Conservation (phyloP, 2,888 invertebrate genomes). For the Deroplatys truncata region DNA sequence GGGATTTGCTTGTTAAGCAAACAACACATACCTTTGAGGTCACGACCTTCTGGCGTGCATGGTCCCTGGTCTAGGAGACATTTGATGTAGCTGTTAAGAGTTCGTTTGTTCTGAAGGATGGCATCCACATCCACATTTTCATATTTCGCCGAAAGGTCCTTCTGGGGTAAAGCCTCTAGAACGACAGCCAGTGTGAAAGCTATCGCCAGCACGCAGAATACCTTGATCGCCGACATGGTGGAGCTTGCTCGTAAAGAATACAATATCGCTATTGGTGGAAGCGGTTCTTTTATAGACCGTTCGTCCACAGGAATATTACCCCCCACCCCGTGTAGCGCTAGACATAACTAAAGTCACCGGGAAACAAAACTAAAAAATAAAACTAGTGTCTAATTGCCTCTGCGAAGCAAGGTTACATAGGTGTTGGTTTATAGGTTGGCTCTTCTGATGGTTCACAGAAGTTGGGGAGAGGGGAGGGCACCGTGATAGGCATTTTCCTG, state of each 20-base stretch:
- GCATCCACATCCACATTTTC: constrained; percentile 52
- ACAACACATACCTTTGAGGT: constrained; percentile 54
- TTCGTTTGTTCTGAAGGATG: constrained; percentile 52
- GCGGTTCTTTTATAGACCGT: not conserved
- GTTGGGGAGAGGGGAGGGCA: not conserved
- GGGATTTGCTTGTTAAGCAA: too few species aligned
- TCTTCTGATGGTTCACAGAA: not conserved
- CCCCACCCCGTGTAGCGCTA: not conserved
- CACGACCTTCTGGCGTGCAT: constrained; percentile 56
- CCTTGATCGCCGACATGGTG: not conserved
- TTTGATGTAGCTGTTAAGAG: constrained; percentile 56
- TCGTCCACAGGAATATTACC: not conserved
- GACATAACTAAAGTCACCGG: too few species aligned
- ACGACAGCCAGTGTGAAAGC: not conserved
- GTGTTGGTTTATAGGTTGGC: not conserved
- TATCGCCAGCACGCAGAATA: not conserved
- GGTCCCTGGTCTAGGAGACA: constrained; percentile 59
- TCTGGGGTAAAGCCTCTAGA: not conserved
- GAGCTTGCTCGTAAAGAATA: not conserved
- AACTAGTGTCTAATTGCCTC: not conserved
- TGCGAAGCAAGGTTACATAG: not conserved
- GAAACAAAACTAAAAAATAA: not conserved
- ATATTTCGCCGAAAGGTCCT: not conserved
- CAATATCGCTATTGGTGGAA: not conserved
- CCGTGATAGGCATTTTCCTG: too few species aligned